Percentiles rank a stretch among this genome's conserved stretches.
Evolutionary conservation across 2,113 vertebrate species (phyloP).

Genomic region (Datnioides undecimradiatus): DNA sequence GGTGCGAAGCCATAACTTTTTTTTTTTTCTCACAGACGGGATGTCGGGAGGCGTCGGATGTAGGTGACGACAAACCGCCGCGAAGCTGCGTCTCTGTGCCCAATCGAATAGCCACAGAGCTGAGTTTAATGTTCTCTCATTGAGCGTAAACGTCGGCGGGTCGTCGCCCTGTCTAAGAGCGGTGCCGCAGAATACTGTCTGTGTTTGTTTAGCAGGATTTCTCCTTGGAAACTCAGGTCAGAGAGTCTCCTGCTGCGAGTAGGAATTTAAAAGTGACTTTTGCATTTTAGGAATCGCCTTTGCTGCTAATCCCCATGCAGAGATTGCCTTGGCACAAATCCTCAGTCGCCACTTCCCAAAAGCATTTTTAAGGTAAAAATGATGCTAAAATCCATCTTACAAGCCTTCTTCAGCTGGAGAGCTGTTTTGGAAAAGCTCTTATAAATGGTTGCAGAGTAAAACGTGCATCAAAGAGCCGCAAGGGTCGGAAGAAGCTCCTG

Average conservation of each 20-base stretch:
- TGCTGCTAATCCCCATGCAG: slow-evolving; percentile 25
- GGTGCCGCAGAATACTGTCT: slow-evolving; percentile 30
- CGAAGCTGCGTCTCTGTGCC: slow-evolving; percentile 52
- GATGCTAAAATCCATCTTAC: background rate
- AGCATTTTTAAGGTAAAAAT: background rate
- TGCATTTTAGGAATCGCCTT: slow-evolving; percentile 13
- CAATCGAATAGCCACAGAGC: slow-evolving; percentile 32
- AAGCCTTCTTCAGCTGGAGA: background rate
- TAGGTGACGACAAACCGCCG: slow-evolving; percentile 71
- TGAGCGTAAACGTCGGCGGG: slow-evolving; percentile 55
- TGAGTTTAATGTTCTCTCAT: slow-evolving; percentile 56
- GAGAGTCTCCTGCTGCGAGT: slow-evolving; percentile 29
- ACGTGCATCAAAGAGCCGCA: background rate
- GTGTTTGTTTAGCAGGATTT: slow-evolving; percentile 67
- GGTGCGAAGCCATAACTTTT: slow-evolving; percentile 43
- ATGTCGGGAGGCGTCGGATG: slow-evolving; percentile 34
- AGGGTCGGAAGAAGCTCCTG: background rate
- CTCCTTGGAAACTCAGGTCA: slow-evolving; percentile 64
- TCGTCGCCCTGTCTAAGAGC: slow-evolving; percentile 46
- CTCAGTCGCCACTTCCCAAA: background rate
- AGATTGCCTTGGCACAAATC: slow-evolving; percentile 1
- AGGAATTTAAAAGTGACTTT: slow-evolving; percentile 38
- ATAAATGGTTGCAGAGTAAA: background rate
- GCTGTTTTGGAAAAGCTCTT: background rate
- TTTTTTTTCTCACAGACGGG: slow-evolving; percentile 29